These are phyloP conservation scores for Creontiades dilutus DNA, from an alignment of 2,888 invertebrate genomes.

Conservation along the genomic window DNA sequence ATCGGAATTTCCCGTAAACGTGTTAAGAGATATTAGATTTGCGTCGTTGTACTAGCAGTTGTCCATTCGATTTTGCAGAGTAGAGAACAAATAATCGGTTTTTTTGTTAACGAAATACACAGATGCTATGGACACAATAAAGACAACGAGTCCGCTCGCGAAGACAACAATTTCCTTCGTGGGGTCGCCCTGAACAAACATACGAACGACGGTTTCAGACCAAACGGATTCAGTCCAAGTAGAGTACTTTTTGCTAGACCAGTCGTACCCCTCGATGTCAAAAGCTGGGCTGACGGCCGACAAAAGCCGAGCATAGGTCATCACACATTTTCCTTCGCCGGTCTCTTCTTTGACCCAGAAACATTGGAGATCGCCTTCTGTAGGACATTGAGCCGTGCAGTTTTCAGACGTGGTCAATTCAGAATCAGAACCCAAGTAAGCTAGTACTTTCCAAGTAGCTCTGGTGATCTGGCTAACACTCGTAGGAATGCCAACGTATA, in stretches of 20 bases:
- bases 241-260: conserved; percentile 87
- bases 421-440: conserved; percentile 82
- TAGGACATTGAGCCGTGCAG: conserved; percentile 78
- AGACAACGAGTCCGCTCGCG: conserved; percentile 79
- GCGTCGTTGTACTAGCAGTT: conserved; percentile 64
- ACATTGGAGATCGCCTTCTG: conserved; percentile 76
- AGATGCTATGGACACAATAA: conserved; percentile 57
- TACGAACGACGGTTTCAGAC: conserved; percentile 85
- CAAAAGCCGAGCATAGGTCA: conserved; percentile 87
- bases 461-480: conserved; percentile 80
- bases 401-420: conserved; percentile 78
- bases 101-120: conserved; percentile 72
- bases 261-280: conserved; percentile 85
- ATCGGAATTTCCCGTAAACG: conserved; percentile 41
- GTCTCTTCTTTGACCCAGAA: conserved; percentile 83
- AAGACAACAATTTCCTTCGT: conserved; percentile 81
- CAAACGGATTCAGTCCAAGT: conserved; percentile 95
- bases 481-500: conserved; percentile 84
- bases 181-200: conserved; percentile 87
- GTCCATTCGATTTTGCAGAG: not conserved
- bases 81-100: conserved; percentile 42
- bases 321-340: conserved; percentile 85
- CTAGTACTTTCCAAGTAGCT: conserved; percentile 83
- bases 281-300: conserved; percentile 92
- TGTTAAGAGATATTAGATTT: conserved; percentile 63